Evolutionary conservation across 1,140 invertebrate species (phyloP).

Genomic region (Cylas formicarius): DNA sequence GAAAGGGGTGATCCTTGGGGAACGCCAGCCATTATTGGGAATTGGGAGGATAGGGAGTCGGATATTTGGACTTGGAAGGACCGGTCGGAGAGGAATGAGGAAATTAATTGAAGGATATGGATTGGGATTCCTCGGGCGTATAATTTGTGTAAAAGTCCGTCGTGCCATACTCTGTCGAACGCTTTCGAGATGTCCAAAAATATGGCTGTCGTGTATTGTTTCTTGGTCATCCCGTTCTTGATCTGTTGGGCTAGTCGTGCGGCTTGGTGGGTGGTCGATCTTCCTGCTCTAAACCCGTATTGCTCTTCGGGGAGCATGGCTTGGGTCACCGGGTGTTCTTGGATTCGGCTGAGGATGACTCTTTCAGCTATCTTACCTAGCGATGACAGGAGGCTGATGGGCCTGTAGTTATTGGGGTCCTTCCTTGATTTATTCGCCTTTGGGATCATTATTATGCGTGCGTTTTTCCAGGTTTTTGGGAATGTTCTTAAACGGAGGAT

Average conservation of each 20-base stretch:
- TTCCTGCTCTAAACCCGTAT: slow-evolving; percentile 38
- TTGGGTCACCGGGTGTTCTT: not conserved
- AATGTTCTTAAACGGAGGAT: slow-evolving; percentile 17
- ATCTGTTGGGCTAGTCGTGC: slow-evolving; percentile 35
- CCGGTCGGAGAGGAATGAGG: slow-evolving; percentile 23
- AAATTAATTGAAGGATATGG: slow-evolving; percentile 18
- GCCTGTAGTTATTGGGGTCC: slow-evolving; percentile 30
- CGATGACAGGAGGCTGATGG: slow-evolving; percentile 32
- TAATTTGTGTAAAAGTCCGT: slow-evolving; percentile 30
- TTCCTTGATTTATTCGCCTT: slow-evolving; percentile 25
- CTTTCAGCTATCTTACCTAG: slow-evolving; percentile 35
- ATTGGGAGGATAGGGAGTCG: slow-evolving; percentile 8
- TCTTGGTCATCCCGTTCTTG: slow-evolving; percentile 31
- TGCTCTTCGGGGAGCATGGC: slow-evolving; percentile 22
- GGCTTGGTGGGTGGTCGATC: slow-evolving; percentile 37
- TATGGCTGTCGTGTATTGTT: slow-evolving; percentile 23
- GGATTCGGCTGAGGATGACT: slow-evolving; percentile 5
- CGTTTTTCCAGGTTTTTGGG: slow-evolving; percentile 24
- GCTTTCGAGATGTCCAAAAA: slow-evolving; percentile 32
- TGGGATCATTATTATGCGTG: slow-evolving; percentile 17
- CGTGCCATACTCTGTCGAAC: slow-evolving; percentile 34
- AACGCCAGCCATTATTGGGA: slow-evolving; percentile 17
- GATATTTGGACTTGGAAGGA: slow-evolving; percentile 19
- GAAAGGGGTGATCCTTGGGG: slow-evolving; percentile 21
- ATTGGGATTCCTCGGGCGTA: slow-evolving; percentile 10